These are phyloP conservation scores for Microcebus griseorufus DNA, from an alignment of 2,113 vertebrate species.

Conservation along the genomic window DNA sequence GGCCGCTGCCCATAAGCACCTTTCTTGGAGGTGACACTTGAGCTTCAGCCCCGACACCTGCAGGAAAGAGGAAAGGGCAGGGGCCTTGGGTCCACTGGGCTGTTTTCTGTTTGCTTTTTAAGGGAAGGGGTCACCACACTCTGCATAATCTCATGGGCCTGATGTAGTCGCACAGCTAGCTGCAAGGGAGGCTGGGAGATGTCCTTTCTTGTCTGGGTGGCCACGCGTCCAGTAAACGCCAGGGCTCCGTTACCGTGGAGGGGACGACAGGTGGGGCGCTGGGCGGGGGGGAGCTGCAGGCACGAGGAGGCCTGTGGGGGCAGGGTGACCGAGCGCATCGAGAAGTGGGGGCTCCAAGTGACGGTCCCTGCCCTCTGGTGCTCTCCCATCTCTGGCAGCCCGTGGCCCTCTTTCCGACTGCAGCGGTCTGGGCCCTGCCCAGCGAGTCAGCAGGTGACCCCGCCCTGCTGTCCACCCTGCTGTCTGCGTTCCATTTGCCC, in stretches of 20 bases:
- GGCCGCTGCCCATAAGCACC: background rate
- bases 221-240: accelerated
- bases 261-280: accelerated
- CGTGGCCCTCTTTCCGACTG: accelerated
- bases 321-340: background rate
- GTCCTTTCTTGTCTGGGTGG: background rate
- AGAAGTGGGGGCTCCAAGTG: background rate
- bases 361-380: too few species aligned
- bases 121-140: background rate
- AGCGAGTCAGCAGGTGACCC: background rate
- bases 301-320: background rate
- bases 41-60: background rate
- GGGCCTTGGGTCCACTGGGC: background rate
- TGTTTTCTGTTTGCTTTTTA: background rate
- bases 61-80: background rate
- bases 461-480: accelerated
- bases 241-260: accelerated
- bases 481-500: background rate
- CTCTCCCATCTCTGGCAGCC: background rate
- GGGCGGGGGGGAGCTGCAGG: background rate
- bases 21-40: background rate
- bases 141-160: background rate
- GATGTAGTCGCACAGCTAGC: background rate
- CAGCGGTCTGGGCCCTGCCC: background rate
- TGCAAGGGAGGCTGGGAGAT: background rate